Evolutionary conservation across 37 sponge, comb jelly and placozoan genomes (phyloP).

Genomic region (Halichondria panicea): DNA sequence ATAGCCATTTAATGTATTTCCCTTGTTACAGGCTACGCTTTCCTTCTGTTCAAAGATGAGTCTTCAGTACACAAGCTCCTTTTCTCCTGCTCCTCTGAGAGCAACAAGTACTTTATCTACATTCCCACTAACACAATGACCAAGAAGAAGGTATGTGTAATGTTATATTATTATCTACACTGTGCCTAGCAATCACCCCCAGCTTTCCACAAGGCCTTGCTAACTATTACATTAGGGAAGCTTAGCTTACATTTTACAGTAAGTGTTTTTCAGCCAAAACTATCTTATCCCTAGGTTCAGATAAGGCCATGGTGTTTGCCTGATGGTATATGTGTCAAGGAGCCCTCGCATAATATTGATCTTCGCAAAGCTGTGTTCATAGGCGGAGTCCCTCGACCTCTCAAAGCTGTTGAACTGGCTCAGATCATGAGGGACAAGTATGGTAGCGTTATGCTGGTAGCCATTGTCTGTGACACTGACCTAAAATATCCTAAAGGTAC

Average conservation of each 20-base stretch:
- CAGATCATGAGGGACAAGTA: constrained; percentile 82
- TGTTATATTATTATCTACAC: no score
- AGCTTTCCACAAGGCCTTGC: no score
- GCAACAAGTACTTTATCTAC: constrained; percentile 70
- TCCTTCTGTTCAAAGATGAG: constrained; percentile 87
- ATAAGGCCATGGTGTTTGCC: constrained; percentile 86
- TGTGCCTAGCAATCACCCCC: no score
- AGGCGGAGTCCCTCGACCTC: constrained; percentile 94
- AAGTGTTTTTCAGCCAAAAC: no score
- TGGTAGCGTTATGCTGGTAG: constrained; percentile 77
- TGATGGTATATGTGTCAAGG: constrained; percentile 75
- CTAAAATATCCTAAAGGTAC: constrained; percentile 94
- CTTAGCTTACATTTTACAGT: no score
- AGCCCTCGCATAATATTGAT: constrained; percentile 37
- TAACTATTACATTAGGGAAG: no score
- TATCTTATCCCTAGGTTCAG: constrained; percentile 84
- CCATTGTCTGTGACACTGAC: constrained; percentile 83
- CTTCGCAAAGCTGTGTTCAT: constrained; percentile 90
- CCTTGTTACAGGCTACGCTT: constrained; percentile 93
- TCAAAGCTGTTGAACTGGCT: constrained; percentile 83
- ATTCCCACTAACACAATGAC: constrained; percentile 49
- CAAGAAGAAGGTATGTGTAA: constrained; percentile 86
- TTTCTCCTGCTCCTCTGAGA: constrained; percentile 59
- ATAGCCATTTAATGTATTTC: no score
- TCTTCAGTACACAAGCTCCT: constrained; percentile 76